Conservation (phyloP, 2,888 invertebrate species). For the Galerucella nymphaeae region DNA sequence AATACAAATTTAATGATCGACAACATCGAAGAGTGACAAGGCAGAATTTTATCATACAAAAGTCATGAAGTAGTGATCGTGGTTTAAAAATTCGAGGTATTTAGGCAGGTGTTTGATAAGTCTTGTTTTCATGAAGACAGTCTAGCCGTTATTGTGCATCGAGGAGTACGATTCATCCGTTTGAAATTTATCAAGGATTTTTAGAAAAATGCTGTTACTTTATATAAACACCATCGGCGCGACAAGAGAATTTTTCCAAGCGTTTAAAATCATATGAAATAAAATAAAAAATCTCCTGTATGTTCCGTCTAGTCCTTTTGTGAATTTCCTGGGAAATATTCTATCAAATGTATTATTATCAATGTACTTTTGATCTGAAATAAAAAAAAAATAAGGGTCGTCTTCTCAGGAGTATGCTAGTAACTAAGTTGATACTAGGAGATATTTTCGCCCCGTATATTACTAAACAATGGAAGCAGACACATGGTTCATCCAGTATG, state of each 20-base stretch:
- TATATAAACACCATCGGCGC: neutral
- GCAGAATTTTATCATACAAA: conserved; percentile 5
- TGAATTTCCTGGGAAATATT: too few species aligned
- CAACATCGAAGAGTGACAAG: conserved; percentile 19
- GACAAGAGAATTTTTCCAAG: neutral
- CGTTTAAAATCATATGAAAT: neutral
- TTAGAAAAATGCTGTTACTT: conserved; percentile 2
- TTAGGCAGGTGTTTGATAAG: conserved; percentile 32
- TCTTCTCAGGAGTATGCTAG: too few species aligned
- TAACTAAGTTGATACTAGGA: too few species aligned
- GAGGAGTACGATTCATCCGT: conserved; percentile 6
- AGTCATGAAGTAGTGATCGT: conserved; percentile 16
- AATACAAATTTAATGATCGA: conserved; percentile 13
- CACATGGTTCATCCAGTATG: too few species aligned
- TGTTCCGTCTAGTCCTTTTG: too few species aligned
- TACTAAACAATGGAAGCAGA: too few species aligned
- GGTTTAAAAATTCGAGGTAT: conserved; percentile 21
- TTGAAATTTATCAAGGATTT: conserved; percentile 19
- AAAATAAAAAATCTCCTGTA: neutral
- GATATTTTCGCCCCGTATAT: too few species aligned
- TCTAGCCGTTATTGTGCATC: neutral
- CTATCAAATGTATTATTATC: too few species aligned
- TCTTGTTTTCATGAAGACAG: conserved; percentile 21
- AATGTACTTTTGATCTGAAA: too few species aligned
- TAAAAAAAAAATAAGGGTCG: too few species aligned